Percentiles rank a stretch among this genome's conserved stretches.
phyloP scores from a whole-genome alignment of 1,140 invertebrate species.

The Anagrus nilaparvatae region DNA sequence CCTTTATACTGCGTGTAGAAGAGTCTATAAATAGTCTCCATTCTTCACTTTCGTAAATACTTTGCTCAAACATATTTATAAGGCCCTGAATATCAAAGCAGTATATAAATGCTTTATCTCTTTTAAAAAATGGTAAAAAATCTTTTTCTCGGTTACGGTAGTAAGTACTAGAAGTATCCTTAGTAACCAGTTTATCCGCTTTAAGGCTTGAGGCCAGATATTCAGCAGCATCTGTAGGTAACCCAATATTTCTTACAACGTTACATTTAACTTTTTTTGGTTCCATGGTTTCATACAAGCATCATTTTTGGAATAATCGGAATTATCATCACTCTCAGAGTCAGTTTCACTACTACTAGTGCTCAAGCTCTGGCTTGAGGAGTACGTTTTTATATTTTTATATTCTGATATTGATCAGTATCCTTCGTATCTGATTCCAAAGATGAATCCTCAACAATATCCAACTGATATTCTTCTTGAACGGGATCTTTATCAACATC shows the following conservation, averaged over 20 bases:
- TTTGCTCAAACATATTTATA: slow-evolving; percentile 4
- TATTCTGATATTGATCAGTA: too few relatives aligned
- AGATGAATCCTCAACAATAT: slow-evolving; percentile 4
- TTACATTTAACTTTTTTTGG: slow-evolving; percentile 22
- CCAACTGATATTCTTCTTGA: neutral
- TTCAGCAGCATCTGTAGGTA: slow-evolving; percentile 25
- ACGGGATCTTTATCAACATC: neutral
- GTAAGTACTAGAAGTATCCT: neutral
- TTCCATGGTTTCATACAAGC: slow-evolving; percentile 1
- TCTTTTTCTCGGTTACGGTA: neutral
- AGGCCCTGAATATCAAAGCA: slow-evolving; percentile 1
- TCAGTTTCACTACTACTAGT: neutral
- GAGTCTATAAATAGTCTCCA: slow-evolving; percentile 21
- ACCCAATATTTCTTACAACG: slow-evolving; percentile 25
- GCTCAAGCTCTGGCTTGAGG: too few relatives aligned
- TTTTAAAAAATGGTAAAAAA: slow-evolving; percentile 5
- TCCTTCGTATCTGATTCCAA: neutral
- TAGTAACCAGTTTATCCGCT: neutral
- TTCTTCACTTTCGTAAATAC: slow-evolving; percentile 7
- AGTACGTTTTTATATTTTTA: too few relatives aligned
- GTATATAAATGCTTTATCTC: neutral
- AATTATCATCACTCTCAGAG: slow-evolving; percentile 1
- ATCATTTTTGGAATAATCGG: slow-evolving; percentile 1
- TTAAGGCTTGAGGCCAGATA: slow-evolving; percentile 23
- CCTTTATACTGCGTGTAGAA: slow-evolving; percentile 13